Conservation (phyloP, 2,113 vertebrate species). For the Otis tarda region DNA sequence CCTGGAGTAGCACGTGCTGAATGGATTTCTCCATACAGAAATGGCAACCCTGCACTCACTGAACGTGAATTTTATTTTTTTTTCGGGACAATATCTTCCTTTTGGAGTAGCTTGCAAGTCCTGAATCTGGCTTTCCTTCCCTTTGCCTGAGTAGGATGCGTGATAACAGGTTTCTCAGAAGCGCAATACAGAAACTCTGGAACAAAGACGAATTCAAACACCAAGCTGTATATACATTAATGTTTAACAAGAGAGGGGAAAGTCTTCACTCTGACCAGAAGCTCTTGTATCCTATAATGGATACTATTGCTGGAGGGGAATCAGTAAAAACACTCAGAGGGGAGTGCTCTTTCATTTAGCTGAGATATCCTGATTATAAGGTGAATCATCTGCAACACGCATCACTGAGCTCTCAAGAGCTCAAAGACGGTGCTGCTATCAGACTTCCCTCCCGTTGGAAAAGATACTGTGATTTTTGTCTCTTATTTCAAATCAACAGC, state of each 20-base stretch:
- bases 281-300: neutral
- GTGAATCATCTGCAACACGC: neutral
- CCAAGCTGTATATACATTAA: neutral
- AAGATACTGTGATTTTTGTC: neutral
- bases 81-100: neutral
- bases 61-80: neutral
- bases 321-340: neutral
- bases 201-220: constrained; percentile 23
- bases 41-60: neutral
- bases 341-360: neutral
- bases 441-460: neutral
- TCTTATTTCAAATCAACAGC: neutral
- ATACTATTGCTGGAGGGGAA: neutral
- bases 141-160: neutral
- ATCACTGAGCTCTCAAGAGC: neutral
- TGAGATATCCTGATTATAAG: constrained; percentile 1
- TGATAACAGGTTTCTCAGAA: constrained; percentile 13
- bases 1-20: neutral
- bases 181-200: neutral
- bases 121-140: neutral
- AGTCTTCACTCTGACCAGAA: neutral
- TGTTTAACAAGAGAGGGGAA: neutral
- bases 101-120: neutral
- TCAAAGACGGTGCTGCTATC: constrained; percentile 1
- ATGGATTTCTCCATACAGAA: neutral